These are phyloP conservation scores for Glaucopsyche alexis DNA, from an alignment of 2,888 invertebrate genomes.

Conservation along the genomic window DNA sequence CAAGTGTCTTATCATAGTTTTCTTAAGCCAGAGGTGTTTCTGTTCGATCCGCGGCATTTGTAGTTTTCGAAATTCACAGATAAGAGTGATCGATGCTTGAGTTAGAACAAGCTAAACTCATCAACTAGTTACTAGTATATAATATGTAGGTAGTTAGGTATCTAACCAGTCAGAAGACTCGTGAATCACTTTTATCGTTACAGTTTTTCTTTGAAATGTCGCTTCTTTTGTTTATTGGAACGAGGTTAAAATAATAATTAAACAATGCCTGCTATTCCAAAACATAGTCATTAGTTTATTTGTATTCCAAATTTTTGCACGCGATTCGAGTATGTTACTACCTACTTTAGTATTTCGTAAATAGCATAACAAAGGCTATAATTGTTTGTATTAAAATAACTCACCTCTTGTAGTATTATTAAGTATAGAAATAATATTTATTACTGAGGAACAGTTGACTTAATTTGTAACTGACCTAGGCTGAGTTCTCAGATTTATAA, in stretches of 20 bases:
- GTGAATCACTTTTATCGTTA: constrained; percentile 19
- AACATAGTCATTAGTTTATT: constrained; percentile 20
- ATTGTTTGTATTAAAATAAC: not conserved
- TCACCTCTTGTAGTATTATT: not conserved
- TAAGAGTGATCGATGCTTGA: constrained; percentile 5
- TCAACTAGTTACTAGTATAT: too few species aligned
- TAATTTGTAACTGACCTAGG: not conserved
- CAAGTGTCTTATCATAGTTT: too few species aligned
- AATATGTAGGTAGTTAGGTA: too few species aligned
- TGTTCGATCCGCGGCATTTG: not conserved
- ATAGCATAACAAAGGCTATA: constrained; percentile 17
- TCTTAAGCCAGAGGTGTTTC: not conserved
- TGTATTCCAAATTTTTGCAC: constrained; percentile 22
- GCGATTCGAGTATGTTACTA: constrained; percentile 37
- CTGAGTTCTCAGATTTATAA: not conserved
- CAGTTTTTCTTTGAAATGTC: constrained; percentile 29
- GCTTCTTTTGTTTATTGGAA: constrained; percentile 26
- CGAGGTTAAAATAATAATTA: constrained; percentile 29
- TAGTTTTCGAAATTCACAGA: constrained; percentile 2
- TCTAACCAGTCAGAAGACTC: not conserved
- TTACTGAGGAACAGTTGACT: not conserved
- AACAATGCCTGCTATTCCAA: constrained; percentile 18
- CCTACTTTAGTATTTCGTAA: constrained; percentile 26
- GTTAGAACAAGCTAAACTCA: not conserved
- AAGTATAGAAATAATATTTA: not conserved